A percentile compares a stretch with the other conserved stretches of the same genome.
These are phyloP conservation scores for Denticeps clupeoides DNA, from an alignment of 2,797 vertebrate genomes.

Conservation along the genomic window DNA sequence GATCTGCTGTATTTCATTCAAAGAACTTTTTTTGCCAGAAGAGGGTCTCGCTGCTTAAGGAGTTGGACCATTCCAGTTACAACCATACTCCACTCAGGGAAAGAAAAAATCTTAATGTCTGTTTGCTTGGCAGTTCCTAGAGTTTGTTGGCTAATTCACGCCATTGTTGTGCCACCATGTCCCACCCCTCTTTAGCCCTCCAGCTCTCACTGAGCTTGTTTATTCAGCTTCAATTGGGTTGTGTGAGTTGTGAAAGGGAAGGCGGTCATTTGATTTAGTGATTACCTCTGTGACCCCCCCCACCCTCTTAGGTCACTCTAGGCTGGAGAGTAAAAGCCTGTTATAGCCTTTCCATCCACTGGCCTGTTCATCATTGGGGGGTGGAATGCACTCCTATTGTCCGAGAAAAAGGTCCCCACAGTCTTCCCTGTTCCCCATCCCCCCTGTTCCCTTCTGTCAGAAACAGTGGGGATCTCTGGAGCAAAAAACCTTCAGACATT, in stretches of 20 bases:
- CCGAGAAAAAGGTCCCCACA: slow-evolving; percentile 33
- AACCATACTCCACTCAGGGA: slow-evolving; percentile 28
- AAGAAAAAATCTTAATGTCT: slow-evolving; percentile 18
- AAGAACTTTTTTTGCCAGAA: no score
- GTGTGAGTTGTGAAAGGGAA: slow-evolving; percentile 43
- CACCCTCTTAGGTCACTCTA: slow-evolving; percentile 29
- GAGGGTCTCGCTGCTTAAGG: slow-evolving; percentile 14
- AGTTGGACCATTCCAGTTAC: slow-evolving; percentile 40
- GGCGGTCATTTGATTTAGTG: slow-evolving; percentile 60
- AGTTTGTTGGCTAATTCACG: slow-evolving; percentile 44
- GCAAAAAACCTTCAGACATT: no score
- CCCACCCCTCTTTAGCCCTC: slow-evolving; percentile 18
- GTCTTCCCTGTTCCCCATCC: slow-evolving; percentile 37
- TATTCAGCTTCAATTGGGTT: slow-evolving; percentile 56
- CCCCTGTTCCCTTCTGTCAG: slow-evolving; percentile 43
- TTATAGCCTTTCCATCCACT: slow-evolving; percentile 21
- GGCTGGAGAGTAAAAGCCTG: slow-evolving; percentile 13
- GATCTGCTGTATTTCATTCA: no score
- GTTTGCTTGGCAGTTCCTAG: slow-evolving; percentile 34
- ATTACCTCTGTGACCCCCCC: slow-evolving; percentile 56
- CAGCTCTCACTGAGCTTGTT: slow-evolving; percentile 42
- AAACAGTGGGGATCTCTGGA: slow-evolving; percentile 35
- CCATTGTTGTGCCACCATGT: slow-evolving; percentile 46
- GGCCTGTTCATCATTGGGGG: slow-evolving; percentile 28
- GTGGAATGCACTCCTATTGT: slow-evolving; percentile 42